A percentile compares a stretch with the other conserved stretches of the same genome.
Evolutionary conservation across 2,113 vertebrate genomes (phyloP).

Genomic region (Piprites chloris): DNA sequence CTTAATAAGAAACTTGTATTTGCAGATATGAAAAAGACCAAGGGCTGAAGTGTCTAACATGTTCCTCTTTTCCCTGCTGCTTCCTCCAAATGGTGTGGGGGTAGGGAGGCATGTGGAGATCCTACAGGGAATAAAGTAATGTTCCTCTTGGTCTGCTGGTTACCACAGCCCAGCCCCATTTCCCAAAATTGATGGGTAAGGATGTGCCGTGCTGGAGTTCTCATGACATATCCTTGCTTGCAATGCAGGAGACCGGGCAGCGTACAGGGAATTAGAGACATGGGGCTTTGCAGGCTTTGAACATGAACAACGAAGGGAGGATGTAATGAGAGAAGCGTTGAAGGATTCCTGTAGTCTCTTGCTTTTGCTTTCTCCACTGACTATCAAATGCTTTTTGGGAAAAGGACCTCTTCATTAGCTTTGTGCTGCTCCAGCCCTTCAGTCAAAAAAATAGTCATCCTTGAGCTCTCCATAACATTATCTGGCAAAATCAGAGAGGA

Average conservation of each 20-base stretch:
- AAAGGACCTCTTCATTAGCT: not conserved
- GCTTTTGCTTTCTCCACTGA: not conserved
- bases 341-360: not conserved
- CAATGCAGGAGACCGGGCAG: not conserved
- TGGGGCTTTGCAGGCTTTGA: not conserved
- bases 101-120: not conserved
- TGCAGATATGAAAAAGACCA: not conserved
- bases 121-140: slow-evolving; percentile 29
- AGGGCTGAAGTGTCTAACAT: not conserved
- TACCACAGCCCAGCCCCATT: slow-evolving; percentile 11
- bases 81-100: not conserved
- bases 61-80: not conserved
- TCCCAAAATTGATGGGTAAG: slow-evolving; percentile 55
- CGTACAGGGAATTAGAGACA: not conserved
- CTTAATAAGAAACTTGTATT: slow-evolving; percentile 57
- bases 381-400: not conserved
- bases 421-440: not conserved
- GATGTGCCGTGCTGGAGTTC: not conserved
- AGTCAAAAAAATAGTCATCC: not conserved
- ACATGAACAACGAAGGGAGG: not conserved
- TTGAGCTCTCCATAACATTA: not conserved
- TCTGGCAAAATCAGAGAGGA: not conserved
- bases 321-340: not conserved
- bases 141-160: not conserved
- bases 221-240: slow-evolving; percentile 17